Evolutionary conservation across 2,888 invertebrate species (phyloP).

Genomic region (Zelleria hepariella): DNA sequence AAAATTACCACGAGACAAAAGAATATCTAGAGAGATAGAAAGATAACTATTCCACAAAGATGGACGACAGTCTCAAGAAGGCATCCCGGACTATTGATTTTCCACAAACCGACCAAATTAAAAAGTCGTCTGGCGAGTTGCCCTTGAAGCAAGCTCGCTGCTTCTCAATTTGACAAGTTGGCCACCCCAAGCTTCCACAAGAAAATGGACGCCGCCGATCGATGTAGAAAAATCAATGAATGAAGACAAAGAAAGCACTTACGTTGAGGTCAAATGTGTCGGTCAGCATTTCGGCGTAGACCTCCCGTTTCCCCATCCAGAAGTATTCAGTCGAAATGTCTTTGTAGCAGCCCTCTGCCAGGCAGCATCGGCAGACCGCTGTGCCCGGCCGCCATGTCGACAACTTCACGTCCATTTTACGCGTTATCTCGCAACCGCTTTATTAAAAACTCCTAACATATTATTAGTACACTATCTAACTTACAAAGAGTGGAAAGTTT

Average conservation of each 20-base stretch:
- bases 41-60: not conserved
- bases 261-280: conserved; percentile 50
- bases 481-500: not conserved
- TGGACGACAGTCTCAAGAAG: not conserved
- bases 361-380: conserved; percentile 60
- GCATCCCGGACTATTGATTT: conserved; percentile 15
- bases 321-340: conserved; percentile 67
- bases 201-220: conserved; percentile 40
- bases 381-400: conserved; percentile 52
- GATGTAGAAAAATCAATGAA: not conserved
- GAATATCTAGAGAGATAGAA: too few relatives aligned
- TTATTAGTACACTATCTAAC: conserved; percentile 4
- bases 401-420: conserved; percentile 48
- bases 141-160: not conserved
- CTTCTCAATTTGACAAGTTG: conserved; percentile 24
- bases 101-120: conserved; percentile 26
- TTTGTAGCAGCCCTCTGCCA: conserved; percentile 60
- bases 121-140: conserved; percentile 9
- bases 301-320: conserved; percentile 66
- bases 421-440: not conserved
- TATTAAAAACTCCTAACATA: not conserved
- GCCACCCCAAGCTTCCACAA: conserved; percentile 19
- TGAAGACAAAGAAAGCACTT: conserved; percentile 25
- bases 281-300: conserved; percentile 57
- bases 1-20: too few relatives aligned